phyloP scores from a whole-genome alignment of 2,888 invertebrate species.

The Platycheirus albimanus region DNA sequence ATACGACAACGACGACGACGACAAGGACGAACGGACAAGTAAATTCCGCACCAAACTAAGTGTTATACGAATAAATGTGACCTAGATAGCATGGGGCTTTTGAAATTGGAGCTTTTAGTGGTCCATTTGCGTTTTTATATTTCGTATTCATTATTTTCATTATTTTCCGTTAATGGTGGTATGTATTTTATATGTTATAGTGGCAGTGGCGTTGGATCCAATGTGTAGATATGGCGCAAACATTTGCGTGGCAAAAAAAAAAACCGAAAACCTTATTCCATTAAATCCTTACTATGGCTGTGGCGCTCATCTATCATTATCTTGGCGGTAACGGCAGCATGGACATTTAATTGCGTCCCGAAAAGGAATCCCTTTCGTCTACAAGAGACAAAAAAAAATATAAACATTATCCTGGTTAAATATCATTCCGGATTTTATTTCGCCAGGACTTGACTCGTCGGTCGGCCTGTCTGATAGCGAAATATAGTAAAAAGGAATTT shows the following conservation, averaged over 20 bases:
- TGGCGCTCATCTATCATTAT: constrained; percentile 63
- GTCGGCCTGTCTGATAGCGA: constrained; percentile 1
- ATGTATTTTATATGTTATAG: neutral
- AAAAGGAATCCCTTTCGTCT: constrained; percentile 63
- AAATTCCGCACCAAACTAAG: constrained; percentile 49
- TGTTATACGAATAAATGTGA: constrained; percentile 60
- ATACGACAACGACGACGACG: constrained; percentile 6
- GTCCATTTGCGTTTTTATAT: constrained; percentile 65
- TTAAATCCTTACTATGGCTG: constrained; percentile 38
- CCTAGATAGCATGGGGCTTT: constrained; percentile 52
- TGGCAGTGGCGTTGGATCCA: neutral
- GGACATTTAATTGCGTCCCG: constrained; percentile 61
- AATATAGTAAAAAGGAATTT: neutral
- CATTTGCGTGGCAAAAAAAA: constrained; percentile 39
- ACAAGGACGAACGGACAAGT: constrained; percentile 27
- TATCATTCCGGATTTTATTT: constrained; percentile 59
- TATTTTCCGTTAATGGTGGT: constrained; percentile 60
- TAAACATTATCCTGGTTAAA: constrained; percentile 53
- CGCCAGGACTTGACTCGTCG: neutral
- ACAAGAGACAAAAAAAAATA: constrained; percentile 19
- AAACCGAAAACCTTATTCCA: constrained; percentile 27
- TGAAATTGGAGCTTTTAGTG: constrained; percentile 63
- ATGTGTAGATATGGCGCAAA: constrained; percentile 16
- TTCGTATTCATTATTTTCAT: constrained; percentile 54
- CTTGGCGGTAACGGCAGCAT: constrained; percentile 31